These are phyloP conservation scores for Felis catus DNA, from an alignment of 2,113 vertebrate genomes.

Conservation along the genomic window DNA sequence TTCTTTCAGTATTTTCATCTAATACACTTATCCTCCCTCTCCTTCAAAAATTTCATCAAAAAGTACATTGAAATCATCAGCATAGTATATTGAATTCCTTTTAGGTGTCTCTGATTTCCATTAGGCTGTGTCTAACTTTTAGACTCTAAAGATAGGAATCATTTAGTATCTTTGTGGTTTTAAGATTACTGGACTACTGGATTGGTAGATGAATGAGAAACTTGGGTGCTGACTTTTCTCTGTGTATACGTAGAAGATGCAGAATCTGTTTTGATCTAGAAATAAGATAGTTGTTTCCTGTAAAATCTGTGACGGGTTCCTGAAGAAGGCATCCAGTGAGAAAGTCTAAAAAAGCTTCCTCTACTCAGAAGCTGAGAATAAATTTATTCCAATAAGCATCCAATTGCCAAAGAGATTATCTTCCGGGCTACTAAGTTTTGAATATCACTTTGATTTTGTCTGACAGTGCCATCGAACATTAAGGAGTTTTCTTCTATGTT, in stretches of 20 bases:
- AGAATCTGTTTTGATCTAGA: background rate
- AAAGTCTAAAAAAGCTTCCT: background rate
- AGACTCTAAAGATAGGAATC: background rate
- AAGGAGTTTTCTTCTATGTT: slow-evolving; percentile 1
- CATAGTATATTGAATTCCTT: background rate
- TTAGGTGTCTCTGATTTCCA: background rate
- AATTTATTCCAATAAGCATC: background rate
- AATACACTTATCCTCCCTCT: background rate
- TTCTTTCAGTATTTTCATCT: background rate
- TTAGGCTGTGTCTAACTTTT: background rate
- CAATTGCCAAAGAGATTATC: background rate
- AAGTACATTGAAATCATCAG: background rate
- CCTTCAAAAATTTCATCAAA: background rate
- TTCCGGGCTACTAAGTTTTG: background rate
- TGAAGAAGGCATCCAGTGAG: background rate
- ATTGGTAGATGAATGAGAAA: background rate
- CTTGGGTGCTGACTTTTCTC: background rate
- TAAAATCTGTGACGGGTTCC: background rate
- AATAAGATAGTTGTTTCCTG: background rate
- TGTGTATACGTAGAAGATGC: background rate
- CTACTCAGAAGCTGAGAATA: background rate
- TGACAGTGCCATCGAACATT: background rate
- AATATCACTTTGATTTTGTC: background rate
- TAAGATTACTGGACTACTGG: background rate
- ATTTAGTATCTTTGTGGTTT: background rate